A percentile compares a stretch with the other conserved stretches of the same genome.
Evolutionary conservation across 2,888 invertebrate genomes (phyloP).

Genomic region (Mayetiola destructor): DNA sequence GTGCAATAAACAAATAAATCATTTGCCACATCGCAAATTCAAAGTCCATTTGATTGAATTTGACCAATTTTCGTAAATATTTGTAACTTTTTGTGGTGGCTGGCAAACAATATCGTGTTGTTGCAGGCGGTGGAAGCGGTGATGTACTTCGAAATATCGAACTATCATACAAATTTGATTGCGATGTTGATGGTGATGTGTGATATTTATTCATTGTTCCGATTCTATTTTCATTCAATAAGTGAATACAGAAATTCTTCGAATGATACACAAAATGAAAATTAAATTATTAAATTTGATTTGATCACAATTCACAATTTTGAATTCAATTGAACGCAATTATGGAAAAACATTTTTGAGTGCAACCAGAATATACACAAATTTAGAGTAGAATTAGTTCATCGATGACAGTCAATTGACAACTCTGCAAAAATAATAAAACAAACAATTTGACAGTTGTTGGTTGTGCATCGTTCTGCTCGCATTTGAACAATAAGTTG

Average conservation of each 20-base stretch:
- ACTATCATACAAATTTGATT: constrained; percentile 31
- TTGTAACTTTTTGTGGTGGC: constrained; percentile 80
- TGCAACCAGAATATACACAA: background rate
- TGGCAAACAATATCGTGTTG: constrained; percentile 57
- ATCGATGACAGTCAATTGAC: constrained; percentile 1
- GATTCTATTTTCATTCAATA: background rate
- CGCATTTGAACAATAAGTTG: background rate
- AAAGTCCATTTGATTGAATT: constrained; percentile 98
- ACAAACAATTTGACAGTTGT: background rate
- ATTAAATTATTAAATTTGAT: background rate
- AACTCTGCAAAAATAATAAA: background rate
- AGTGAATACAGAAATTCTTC: background rate
- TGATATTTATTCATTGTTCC: constrained; percentile 45
- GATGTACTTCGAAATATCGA: constrained; percentile 40
- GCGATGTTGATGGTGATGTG: constrained; percentile 44
- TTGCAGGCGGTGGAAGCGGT: constrained; percentile 52
- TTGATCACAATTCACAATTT: too few relatives aligned
- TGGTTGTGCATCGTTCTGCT: background rate
- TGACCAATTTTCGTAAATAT: constrained; percentile 68
- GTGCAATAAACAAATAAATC: constrained; percentile 83
- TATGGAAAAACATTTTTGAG: background rate
- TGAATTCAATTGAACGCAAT: background rate
- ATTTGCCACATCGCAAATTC: constrained; percentile 99
- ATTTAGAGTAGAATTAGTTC: background rate
- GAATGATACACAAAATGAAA: background rate